phyloP scores from a whole-genome alignment of 2,888 invertebrate genomes.

The Temnothorax unifasciatus region DNA sequence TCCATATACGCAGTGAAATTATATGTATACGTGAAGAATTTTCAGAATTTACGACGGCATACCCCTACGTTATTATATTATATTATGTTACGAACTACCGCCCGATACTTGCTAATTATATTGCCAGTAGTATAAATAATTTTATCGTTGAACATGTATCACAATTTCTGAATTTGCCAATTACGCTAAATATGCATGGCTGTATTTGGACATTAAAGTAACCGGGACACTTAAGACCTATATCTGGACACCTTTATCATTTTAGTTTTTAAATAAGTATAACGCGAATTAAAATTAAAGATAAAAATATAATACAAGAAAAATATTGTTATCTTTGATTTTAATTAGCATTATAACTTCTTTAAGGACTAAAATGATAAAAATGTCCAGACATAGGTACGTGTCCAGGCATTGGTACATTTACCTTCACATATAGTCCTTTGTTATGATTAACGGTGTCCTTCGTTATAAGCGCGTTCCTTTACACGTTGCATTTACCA shows the following conservation, averaged over 20 bases:
- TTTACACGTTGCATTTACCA: neutral
- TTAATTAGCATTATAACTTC: no score
- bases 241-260: no score
- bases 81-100: neutral
- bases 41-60: conserved; percentile 3
- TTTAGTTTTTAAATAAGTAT: no score
- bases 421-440: neutral
- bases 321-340: no score
- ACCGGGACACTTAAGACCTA: no score
- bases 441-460: neutral
- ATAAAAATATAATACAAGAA: no score
- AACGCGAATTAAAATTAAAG: no score
- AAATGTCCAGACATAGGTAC: no score
- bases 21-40: neutral
- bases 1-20: neutral
- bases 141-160: neutral
- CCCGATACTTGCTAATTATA: conserved; percentile 26
- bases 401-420: no score
- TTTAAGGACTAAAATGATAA: no score
- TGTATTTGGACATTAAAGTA: no score
- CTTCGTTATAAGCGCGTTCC: neutral
- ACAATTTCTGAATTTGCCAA: neutral
- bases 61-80: neutral
- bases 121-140: neutral
- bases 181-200: neutral